Percentiles rank a stretch among this genome's conserved stretches.
Conservation (phyloP, 2,113 vertebrate genomes). For the Machaerirhynchus nigripectus region DNA sequence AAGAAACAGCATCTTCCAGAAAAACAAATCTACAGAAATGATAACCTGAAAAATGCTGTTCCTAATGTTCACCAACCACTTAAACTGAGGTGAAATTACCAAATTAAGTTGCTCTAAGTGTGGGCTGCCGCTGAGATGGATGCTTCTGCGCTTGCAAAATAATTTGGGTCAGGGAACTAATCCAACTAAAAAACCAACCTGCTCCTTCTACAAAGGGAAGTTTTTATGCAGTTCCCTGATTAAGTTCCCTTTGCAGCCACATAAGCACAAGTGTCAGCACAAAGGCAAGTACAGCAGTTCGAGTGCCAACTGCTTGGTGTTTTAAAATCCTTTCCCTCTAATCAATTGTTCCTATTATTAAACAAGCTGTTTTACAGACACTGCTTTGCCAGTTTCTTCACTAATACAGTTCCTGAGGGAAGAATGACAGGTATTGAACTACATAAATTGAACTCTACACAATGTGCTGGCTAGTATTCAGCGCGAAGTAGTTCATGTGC, state of each 20-base stretch:
- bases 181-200: slow-evolving; percentile 9
- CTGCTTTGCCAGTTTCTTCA: background rate
- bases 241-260: background rate
- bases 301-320: background rate
- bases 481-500: background rate
- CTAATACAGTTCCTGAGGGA: background rate
- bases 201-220: background rate
- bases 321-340: slow-evolving; percentile 15
- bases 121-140: background rate
- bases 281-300: slow-evolving; percentile 21
- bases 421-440: background rate
- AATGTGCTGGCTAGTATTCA: background rate
- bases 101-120: background rate
- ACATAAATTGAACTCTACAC: background rate
- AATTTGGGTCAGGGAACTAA: slow-evolving; percentile 44
- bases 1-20: background rate
- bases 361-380: background rate
- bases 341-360: slow-evolving; percentile 8
- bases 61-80: background rate
- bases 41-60: background rate
- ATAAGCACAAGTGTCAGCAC: slow-evolving; percentile 25
- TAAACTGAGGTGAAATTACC: background rate
- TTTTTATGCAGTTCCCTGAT: slow-evolving; percentile 14
- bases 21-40: background rate
- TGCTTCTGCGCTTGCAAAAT: background rate